Evolutionary conservation across 2,113 vertebrate genomes (phyloP).

Genomic region (Larimichthys crocea): DNA sequence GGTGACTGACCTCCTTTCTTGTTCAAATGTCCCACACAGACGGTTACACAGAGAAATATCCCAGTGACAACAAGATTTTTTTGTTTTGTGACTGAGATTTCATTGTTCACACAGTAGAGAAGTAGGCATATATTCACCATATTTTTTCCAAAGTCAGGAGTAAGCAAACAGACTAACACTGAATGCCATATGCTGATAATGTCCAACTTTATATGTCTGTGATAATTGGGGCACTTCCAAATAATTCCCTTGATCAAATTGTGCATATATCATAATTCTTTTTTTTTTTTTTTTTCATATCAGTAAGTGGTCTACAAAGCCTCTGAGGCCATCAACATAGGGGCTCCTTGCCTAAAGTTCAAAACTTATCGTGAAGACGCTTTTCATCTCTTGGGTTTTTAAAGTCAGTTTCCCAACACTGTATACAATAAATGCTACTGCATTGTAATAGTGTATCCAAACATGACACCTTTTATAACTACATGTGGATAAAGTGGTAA

Average conservation of each 20-base stretch:
- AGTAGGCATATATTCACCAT: background rate
- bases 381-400: background rate
- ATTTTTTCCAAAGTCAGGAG: background rate
- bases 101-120: background rate
- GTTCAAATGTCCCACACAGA: constrained; percentile 3
- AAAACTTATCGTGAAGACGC: background rate
- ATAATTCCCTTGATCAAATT: background rate
- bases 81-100: background rate
- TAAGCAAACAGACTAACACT: background rate
- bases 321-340: background rate
- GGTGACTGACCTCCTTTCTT: background rate
- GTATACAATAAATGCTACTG: too few species aligned
- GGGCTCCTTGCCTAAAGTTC: background rate
- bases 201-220: background rate
- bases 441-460: background rate
- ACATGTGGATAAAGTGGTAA: too few species aligned
- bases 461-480: background rate
- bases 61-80: background rate
- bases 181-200: background rate
- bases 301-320: background rate
- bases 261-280: background rate
- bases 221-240: background rate
- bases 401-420: background rate
- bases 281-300: too few species aligned
- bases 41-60: background rate